Percentiles rank a stretch among this genome's conserved stretches.
Conservation (phyloP, 2,888 invertebrate species). For the Drosophila melanocephala region DNA sequence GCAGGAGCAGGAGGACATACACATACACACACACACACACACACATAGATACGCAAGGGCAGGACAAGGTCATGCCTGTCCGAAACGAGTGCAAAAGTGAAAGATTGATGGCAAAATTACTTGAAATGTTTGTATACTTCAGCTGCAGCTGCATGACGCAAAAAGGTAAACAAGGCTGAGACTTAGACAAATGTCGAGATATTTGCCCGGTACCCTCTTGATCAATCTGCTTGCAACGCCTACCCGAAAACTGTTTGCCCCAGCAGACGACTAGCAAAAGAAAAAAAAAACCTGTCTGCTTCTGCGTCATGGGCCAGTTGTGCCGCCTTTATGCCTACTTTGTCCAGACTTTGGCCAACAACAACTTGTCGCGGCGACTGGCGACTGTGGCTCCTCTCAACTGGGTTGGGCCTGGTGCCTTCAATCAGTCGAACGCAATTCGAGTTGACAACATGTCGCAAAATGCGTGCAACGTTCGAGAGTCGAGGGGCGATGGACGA, state of each 20-base stretch:
- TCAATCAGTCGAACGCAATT: conserved; percentile 84
- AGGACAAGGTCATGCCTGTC: conserved; percentile 61
- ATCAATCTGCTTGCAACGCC: conserved; percentile 81
- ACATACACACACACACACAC: neutral
- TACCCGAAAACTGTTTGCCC: conserved; percentile 63
- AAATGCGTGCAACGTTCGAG: conserved; percentile 64
- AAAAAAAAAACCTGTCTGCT: conserved; percentile 60
- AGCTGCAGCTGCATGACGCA: conserved; percentile 44
- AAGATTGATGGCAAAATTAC: conserved; percentile 83
- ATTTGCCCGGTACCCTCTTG: conserved; percentile 38
- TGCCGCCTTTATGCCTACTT: conserved; percentile 63
- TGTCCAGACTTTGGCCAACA: conserved; percentile 45
- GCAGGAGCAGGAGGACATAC: conserved; percentile 49
- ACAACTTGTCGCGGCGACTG: conserved; percentile 64
- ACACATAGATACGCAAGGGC: conserved; percentile 20
- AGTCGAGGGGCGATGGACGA: neutral
- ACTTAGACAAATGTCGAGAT: conserved; percentile 69
- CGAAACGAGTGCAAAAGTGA: conserved; percentile 79
- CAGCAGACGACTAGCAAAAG: conserved; percentile 26
- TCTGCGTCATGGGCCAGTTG: conserved; percentile 47
- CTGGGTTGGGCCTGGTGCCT: conserved; percentile 57
- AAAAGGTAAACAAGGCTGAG: conserved; percentile 57
- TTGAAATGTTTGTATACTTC: conserved; percentile 68
- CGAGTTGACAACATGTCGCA: conserved; percentile 85
- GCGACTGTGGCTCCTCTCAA: conserved; percentile 33